These are phyloP conservation scores for Plecotus auritus DNA, from an alignment of 2,113 vertebrate genomes.

Conservation along the genomic window DNA sequence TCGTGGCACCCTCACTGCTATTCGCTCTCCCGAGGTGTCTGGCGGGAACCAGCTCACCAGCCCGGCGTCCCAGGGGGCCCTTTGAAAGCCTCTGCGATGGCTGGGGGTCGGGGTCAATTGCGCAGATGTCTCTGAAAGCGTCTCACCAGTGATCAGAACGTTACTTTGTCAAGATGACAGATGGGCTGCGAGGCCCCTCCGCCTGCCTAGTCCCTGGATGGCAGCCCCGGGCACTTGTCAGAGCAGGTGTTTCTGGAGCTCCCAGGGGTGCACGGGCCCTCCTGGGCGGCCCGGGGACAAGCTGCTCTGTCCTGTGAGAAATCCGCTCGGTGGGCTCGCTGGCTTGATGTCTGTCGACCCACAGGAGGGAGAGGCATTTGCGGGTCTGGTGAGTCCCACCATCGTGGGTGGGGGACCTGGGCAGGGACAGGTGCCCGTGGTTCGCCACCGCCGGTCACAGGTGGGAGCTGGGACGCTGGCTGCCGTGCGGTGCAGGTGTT, in stretches of 20 bases:
- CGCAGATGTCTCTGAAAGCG: conserved; percentile 79
- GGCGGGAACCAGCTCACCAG: conserved; percentile 50
- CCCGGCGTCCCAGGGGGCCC: conserved; percentile 62
- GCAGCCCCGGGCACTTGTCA: conserved; percentile 75
- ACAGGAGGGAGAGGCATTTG: background rate
- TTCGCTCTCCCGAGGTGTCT: conserved; percentile 22
- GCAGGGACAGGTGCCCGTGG: background rate
- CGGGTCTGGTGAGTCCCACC: conserved; percentile 39
- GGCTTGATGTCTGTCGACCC: background rate
- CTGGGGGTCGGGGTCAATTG: conserved; percentile 75
- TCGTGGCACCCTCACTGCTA: conserved; percentile 28
- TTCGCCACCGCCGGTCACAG: conserved; percentile 35
- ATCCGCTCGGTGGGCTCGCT: background rate
- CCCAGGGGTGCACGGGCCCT: conserved; percentile 30
- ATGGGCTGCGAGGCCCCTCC: conserved; percentile 60
- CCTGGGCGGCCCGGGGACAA: background rate
- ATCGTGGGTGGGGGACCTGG: conserved; percentile 23
- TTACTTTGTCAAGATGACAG: conserved; percentile 82
- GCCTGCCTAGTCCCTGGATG: conserved; percentile 43
- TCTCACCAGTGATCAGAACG: conserved; percentile 78
- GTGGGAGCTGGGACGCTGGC: background rate
- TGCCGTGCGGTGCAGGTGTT: conserved; percentile 27
- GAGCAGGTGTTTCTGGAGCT: conserved; percentile 73
- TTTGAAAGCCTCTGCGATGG: conserved; percentile 72
- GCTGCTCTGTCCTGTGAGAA: background rate